Percentiles rank a stretch among this genome's conserved stretches.
Conservation (phyloP, 2,888 invertebrate genomes). For the Trilocha varians region DNA sequence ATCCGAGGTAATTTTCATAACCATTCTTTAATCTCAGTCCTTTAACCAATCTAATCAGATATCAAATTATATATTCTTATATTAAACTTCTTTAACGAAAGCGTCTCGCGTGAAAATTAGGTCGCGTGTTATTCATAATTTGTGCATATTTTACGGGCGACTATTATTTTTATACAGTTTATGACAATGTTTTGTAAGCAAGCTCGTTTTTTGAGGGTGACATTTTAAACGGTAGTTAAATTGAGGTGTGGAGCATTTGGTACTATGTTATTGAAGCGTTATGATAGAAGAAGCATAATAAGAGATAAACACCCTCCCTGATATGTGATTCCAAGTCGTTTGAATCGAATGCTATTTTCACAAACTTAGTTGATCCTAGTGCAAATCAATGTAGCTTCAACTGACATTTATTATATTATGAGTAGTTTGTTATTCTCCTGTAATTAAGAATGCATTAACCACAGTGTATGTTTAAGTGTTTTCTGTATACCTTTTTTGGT, state of each 20-base stretch:
- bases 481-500: too few species aligned
- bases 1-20: background rate
- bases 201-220: conserved; percentile 15
- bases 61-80: background rate
- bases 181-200: conserved; percentile 22
- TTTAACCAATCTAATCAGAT: background rate
- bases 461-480: too few species aligned
- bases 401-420: too few species aligned
- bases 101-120: conserved; percentile 25
- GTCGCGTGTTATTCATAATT: conserved; percentile 41
- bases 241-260: background rate
- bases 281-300: background rate
- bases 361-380: too few species aligned
- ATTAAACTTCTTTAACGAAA: background rate
- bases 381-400: too few species aligned
- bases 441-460: too few species aligned
- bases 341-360: too few species aligned
- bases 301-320: too few species aligned
- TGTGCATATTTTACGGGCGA: conserved; percentile 43
- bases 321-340: too few species aligned
- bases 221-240: background rate
- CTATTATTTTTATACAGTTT: conserved; percentile 19
- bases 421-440: too few species aligned
- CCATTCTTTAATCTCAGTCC: background rate
- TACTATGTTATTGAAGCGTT: background rate